Base-by-base conservation (phyloP, 2,888 invertebrate species). In the Eristalis arbustorum region DNA sequence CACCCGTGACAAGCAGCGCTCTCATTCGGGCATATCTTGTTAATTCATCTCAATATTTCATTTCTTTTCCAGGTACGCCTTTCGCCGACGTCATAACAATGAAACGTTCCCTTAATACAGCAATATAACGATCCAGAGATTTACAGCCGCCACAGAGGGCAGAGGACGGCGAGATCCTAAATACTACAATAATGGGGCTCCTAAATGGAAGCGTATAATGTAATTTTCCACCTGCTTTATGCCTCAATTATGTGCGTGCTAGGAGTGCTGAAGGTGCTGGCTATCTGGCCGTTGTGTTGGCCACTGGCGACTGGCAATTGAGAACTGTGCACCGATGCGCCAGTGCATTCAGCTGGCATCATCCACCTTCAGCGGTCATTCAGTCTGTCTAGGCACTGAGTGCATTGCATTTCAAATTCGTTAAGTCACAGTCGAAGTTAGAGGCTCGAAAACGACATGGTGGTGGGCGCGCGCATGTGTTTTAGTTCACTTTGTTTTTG, bases 151-250 rank as follows among this genome's bases (percentile, higher is more conserved):
- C 63, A 37, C 69, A 23, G 49, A 59, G 59, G 59, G 59, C 25
- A 59, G 63, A 77, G 77, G 74, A 79, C 75, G 69, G 75, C 75
- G 49, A 73, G 69, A 82, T 78, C 72, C 71, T 49, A 77, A 87
- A 79, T 79, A 83, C 83, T 79, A 87, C 79, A 82, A 87, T 87
- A 79, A 78, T 82, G 87, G 83, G 87, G 74, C 83, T 73, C 49
- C 71, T 73, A 76, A 88, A 88, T 84, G 73, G 76, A 84, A 84
- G 88, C 84, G 76, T 73, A 84, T 80, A 84, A 88, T 66, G 76
- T 84, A 84, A 88, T 88, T 88, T 88, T 88, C 88, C 88, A 88
- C 88, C 88, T 88, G 88, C 79, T 80, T 84, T 84, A 88, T 84
- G 84, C 88, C 84, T 88, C 80, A 83, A 88, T 88, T 79, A 84